These are phyloP conservation scores for Cotesia chilonis DNA, from an alignment of 1,140 invertebrate genomes.

Conservation along the genomic window DNA sequence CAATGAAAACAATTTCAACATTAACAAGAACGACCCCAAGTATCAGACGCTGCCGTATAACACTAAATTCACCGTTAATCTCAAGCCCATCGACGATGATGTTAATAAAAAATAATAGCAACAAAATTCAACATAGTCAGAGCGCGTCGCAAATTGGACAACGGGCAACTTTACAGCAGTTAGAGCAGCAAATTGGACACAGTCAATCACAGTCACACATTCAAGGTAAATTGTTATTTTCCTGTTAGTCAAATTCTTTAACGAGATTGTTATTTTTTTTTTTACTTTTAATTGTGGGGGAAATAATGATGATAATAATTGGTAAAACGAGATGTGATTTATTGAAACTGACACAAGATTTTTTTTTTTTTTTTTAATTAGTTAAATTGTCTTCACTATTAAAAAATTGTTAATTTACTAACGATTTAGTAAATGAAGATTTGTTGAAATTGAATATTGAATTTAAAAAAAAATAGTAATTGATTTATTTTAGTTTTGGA, in stretches of 20 bases:
- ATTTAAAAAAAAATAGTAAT: no score
- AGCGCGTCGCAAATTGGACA: constrained; percentile 63
- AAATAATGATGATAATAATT: not conserved
- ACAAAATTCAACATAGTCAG: constrained; percentile 61
- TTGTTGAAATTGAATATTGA: no score
- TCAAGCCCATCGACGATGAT: constrained; percentile 61
- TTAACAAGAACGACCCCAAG: constrained; percentile 90
- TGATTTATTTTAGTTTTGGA: no score
- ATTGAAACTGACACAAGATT: no score
- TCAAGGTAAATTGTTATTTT: constrained; percentile 52
- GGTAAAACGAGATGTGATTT: no score
- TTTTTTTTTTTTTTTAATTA: no score
- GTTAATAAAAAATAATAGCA: constrained; percentile 65
- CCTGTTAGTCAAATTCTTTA: not conserved
- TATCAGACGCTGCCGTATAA: constrained; percentile 93
- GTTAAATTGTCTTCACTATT: no score
- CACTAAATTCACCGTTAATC: constrained; percentile 79
- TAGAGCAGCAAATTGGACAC: constrained; percentile 61
- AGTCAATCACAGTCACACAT: constrained; percentile 64
- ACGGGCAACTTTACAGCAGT: constrained; percentile 57
- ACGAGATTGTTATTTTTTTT: not conserved
- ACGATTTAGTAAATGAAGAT: no score
- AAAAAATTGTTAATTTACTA: no score
- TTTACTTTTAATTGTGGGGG: not conserved
- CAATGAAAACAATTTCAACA: constrained; percentile 68